These are phyloP conservation scores for Gymnoscelis rufifasciata DNA, from an alignment of 2,888 invertebrate species.

Conservation along the genomic window DNA sequence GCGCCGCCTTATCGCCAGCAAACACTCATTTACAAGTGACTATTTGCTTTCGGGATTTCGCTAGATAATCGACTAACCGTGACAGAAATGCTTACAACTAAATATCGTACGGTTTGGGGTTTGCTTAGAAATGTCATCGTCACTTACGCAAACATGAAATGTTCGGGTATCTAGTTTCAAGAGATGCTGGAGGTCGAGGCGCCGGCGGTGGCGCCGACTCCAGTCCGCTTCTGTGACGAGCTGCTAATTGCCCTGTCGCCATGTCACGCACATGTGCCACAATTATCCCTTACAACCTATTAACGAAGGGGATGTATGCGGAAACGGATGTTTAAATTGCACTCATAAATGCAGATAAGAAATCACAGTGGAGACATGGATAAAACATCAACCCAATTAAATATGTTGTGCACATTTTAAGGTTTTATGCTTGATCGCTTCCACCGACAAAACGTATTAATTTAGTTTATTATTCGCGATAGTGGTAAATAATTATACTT, in stretches of 20 bases:
- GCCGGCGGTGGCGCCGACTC: slow-evolving; percentile 39
- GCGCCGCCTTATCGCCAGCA: slow-evolving; percentile 75
- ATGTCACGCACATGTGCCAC: slow-evolving; percentile 68
- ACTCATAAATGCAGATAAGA: slow-evolving; percentile 66
- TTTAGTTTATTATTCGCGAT: too few species aligned
- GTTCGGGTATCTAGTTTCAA: slow-evolving; percentile 50
- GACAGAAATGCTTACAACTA: slow-evolving; percentile 34
- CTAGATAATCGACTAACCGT: slow-evolving; percentile 59
- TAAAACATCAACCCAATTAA: slow-evolving; percentile 22
- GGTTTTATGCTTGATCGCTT: neutral
- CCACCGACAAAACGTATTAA: neutral
- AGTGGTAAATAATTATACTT: too few species aligned
- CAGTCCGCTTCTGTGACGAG: slow-evolving; percentile 32
- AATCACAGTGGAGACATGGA: slow-evolving; percentile 40
- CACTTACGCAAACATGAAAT: slow-evolving; percentile 35
- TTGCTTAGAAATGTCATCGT: slow-evolving; percentile 34
- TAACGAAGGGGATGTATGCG: slow-evolving; percentile 67
- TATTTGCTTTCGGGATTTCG: slow-evolving; percentile 68
- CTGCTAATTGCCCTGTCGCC: slow-evolving; percentile 78
- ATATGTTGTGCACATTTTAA: slow-evolving; percentile 12
- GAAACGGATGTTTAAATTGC: slow-evolving; percentile 79
- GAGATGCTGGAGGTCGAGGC: slow-evolving; percentile 30
- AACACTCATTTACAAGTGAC: slow-evolving; percentile 70
- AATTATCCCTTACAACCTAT: slow-evolving; percentile 76
- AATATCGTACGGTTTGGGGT: slow-evolving; percentile 33